These are phyloP conservation scores for Chorisops tibialis DNA, from an alignment of 2,888 invertebrate genomes.

Conservation along the genomic window DNA sequence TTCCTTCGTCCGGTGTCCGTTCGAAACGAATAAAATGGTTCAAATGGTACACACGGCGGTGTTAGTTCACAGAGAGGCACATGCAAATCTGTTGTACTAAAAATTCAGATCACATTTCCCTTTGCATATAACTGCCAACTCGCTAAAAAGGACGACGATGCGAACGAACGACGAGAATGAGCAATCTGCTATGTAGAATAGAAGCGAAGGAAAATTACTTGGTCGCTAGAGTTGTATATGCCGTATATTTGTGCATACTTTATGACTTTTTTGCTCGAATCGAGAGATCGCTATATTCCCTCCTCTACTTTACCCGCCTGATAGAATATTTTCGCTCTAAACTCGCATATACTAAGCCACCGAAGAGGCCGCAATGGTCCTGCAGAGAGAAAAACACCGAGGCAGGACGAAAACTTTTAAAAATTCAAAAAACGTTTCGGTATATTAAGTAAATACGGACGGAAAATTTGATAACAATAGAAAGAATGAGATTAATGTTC, in stretches of 20 bases:
- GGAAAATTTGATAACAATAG: slow-evolving; percentile 17
- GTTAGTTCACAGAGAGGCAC: slow-evolving; percentile 13
- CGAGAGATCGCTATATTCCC: no score
- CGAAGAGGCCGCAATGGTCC: no score
- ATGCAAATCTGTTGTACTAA: slow-evolving; percentile 22
- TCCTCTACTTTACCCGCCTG: no score
- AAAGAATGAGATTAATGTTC: background rate
- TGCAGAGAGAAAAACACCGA: no score
- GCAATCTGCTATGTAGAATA: background rate
- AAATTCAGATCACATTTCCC: slow-evolving; percentile 25
- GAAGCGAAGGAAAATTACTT: slow-evolving; percentile 15
- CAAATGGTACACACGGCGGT: slow-evolving; percentile 19
- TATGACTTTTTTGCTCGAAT: background rate
- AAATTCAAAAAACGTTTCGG: slow-evolving; percentile 11
- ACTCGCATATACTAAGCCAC: no score
- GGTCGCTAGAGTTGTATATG: slow-evolving; percentile 4
- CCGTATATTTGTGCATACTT: slow-evolving; percentile 18
- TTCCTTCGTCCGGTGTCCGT: slow-evolving; percentile 4
- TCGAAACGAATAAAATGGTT: slow-evolving; percentile 13
- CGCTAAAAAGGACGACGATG: slow-evolving; percentile 20
- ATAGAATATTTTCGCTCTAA: no score
- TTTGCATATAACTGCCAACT: slow-evolving; percentile 18
- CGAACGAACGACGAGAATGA: slow-evolving; percentile 2
- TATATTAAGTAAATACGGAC: slow-evolving; percentile 24
- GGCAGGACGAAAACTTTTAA: slow-evolving; percentile 1